Evolutionary conservation across 2,113 vertebrate species (phyloP).

Genomic region (Perognathus longimembris): DNA sequence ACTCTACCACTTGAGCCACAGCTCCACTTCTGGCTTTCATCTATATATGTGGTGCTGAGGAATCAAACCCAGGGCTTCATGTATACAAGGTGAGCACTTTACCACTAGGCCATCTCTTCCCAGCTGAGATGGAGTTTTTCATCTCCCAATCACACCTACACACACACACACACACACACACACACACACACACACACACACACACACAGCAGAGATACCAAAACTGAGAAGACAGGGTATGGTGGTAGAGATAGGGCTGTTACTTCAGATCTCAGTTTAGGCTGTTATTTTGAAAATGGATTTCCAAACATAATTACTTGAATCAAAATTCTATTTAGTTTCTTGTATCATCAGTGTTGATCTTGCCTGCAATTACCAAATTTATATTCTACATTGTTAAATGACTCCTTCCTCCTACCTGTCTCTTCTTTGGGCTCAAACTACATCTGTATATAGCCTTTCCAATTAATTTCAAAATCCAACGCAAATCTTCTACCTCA

Average conservation of each 20-base stretch:
- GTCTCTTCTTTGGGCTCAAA: background rate
- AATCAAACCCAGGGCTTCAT: too few relatives aligned
- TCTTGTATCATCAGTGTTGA: slow-evolving; percentile 53
- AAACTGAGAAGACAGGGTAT: background rate
- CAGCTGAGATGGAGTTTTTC: background rate
- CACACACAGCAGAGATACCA: background rate
- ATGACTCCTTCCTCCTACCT: background rate
- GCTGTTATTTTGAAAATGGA: slow-evolving; percentile 35
- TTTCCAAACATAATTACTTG: slow-evolving; percentile 66
- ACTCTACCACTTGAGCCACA: too few relatives aligned
- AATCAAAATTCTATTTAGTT: slow-evolving; percentile 67
- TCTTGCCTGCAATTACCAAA: slow-evolving; percentile 49
- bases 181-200: background rate
- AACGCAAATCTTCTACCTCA: background rate
- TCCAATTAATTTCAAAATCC: background rate
- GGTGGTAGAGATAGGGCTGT: background rate
- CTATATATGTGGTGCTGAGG: too few relatives aligned
- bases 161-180: background rate
- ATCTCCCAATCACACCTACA: background rate
- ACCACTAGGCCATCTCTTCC: too few relatives aligned
- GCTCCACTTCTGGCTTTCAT: too few relatives aligned
- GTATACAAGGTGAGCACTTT: too few relatives aligned
- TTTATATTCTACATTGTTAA: slow-evolving; percentile 50
- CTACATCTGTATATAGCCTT: fast-evolving
- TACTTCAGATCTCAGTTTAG: slow-evolving; percentile 8